Evolutionary conservation across 2,797 vertebrate species (phyloP).

Genomic region (Carcharodon carcharias): DNA sequence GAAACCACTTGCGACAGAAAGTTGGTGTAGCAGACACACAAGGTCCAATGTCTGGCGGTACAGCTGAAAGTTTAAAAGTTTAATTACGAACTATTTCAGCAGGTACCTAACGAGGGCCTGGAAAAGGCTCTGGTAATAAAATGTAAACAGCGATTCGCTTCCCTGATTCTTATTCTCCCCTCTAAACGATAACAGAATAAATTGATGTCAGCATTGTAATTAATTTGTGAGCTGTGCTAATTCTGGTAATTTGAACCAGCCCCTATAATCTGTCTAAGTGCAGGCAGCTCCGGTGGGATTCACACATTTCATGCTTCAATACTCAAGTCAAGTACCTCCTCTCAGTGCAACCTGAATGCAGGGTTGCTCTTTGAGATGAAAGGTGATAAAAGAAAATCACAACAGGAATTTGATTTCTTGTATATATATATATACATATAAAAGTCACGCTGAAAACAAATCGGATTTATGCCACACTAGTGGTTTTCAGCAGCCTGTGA

Average conservation of each 20-base stretch:
- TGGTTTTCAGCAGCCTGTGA: not conserved
- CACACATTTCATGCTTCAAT: constrained; percentile 47
- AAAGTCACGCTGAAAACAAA: not conserved
- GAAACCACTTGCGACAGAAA: not conserved
- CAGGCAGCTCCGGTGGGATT: constrained; percentile 43
- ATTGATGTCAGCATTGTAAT: constrained; percentile 40
- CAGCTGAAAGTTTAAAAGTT: not conserved
- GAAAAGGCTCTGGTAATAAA: not conserved
- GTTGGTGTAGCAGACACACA: not conserved
- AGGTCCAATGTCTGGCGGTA: not conserved
- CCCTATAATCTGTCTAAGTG: constrained; percentile 45
- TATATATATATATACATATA: not conserved
- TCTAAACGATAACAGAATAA: constrained; percentile 37
- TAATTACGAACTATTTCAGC: not conserved
- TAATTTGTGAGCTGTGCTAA: constrained; percentile 46
- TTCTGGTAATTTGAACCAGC: constrained; percentile 49
- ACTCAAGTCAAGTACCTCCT: constrained; percentile 40
- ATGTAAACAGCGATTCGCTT: constrained; percentile 25
- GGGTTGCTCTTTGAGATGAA: not conserved
- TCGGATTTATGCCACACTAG: not conserved
- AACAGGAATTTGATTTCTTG: constrained; percentile 49
- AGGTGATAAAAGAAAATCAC: constrained; percentile 37
- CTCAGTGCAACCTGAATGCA: not conserved
- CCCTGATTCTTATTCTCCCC: constrained; percentile 4
- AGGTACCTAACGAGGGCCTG: not conserved